A percentile compares a stretch with the other conserved stretches of the same genome.
These are phyloP conservation scores for Xestia c-nigrum DNA, from an alignment of 2,888 invertebrate genomes.

Conservation along the genomic window DNA sequence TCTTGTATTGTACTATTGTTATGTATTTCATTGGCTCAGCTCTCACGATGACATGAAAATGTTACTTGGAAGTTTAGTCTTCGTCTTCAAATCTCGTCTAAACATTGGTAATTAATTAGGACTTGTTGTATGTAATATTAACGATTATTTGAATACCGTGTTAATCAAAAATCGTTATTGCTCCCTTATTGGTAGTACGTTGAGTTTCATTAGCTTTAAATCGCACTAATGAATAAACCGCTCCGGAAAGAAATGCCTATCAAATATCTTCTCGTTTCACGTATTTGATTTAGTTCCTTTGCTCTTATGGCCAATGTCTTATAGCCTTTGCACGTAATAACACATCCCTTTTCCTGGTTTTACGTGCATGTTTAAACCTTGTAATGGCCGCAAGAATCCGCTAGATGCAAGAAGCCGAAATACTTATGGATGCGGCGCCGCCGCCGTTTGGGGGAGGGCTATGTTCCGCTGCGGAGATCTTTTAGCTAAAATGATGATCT, in stretches of 20 bases:
- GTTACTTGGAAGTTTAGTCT: constrained; percentile 1
- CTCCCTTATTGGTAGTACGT: background rate
- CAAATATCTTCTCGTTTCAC: too few species aligned
- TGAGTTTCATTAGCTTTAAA: background rate
- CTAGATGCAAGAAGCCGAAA: background rate
- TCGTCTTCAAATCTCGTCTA: background rate
- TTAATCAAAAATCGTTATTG: constrained; percentile 11
- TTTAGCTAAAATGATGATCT: background rate
- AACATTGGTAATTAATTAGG: constrained; percentile 31
- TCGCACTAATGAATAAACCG: too few species aligned
- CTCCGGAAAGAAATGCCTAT: too few species aligned
- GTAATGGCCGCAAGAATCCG: background rate
- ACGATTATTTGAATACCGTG: background rate
- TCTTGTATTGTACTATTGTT: constrained; percentile 36
- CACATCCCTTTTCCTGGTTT: background rate
- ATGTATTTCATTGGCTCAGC: constrained; percentile 21
- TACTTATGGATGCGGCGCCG: background rate
- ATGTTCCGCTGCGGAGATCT: background rate
- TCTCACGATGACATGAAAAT: constrained; percentile 16
- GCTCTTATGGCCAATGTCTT: too few species aligned
- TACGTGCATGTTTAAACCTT: background rate
- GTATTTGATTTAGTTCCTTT: too few species aligned
- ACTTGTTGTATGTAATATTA: background rate
- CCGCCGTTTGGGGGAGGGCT: background rate
- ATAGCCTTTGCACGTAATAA: background rate